phyloP scores from a whole-genome alignment of 2,113 vertebrate genomes.

The Nyctibius bracteatus region DNA sequence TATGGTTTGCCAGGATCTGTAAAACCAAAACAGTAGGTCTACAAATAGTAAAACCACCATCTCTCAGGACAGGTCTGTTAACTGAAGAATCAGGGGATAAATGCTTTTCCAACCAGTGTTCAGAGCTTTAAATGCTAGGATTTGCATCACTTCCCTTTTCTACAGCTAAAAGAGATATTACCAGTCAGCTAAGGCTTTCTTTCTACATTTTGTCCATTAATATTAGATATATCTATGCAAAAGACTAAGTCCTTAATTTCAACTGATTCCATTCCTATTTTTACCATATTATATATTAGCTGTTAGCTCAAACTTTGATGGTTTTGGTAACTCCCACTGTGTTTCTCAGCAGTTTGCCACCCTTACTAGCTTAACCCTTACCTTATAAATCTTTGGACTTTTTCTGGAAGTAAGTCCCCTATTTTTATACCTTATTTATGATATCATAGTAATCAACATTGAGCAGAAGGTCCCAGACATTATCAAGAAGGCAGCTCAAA shows the following conservation, averaged over 20 bases:
- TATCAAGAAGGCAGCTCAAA: background rate
- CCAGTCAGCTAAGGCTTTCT: background rate
- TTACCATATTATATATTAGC: background rate
- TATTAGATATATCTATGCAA: background rate
- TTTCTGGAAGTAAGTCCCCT: background rate
- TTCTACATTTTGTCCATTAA: background rate
- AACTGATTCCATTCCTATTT: background rate
- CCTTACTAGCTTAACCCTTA: background rate
- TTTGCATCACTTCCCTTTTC: background rate
- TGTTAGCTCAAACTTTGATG: background rate
- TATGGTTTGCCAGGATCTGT: background rate
- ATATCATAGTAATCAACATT: background rate
- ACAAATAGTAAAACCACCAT: background rate
- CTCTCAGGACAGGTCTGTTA: background rate
- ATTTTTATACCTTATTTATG: background rate
- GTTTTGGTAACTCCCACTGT: background rate
- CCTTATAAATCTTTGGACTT: background rate
- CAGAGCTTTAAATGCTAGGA: background rate
- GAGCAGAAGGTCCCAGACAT: background rate
- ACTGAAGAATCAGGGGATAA: background rate
- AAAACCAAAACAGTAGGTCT: background rate
- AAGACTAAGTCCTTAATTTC: background rate
- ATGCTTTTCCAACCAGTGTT: background rate
- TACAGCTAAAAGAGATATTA: background rate
- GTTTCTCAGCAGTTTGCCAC: background rate